These are phyloP conservation scores for Mus musculus DNA, from an alignment of 2,113 vertebrate species.

Conservation along the genomic window GRCm39 chrX:164745501-164746000, in stretches of 20 bases:
- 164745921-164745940: constrained; percentile 28
- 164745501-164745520: not conserved
- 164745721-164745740: constrained; percentile 27
- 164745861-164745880: constrained; percentile 19
- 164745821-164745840: not conserved
- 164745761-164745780: not conserved
- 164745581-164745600: not conserved
- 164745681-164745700: not conserved
- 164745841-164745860: not conserved
- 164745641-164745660: not conserved
- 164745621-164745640: not conserved
- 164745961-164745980: constrained; percentile 17
- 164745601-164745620: not conserved
- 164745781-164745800: constrained; percentile 2
- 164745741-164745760: constrained; percentile 8
- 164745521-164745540: not conserved
- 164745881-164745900: constrained; percentile 6
- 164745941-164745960: not conserved
- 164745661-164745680: constrained; percentile 6
- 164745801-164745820: not conserved
- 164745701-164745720: constrained; percentile 44
- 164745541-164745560: not conserved
- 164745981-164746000: not conserved
- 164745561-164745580: not conserved
- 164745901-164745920: not conserved